These are phyloP conservation scores for Manis javanica DNA, from an alignment of 2,797 vertebrate genomes.

Conservation along the genomic window DNA sequence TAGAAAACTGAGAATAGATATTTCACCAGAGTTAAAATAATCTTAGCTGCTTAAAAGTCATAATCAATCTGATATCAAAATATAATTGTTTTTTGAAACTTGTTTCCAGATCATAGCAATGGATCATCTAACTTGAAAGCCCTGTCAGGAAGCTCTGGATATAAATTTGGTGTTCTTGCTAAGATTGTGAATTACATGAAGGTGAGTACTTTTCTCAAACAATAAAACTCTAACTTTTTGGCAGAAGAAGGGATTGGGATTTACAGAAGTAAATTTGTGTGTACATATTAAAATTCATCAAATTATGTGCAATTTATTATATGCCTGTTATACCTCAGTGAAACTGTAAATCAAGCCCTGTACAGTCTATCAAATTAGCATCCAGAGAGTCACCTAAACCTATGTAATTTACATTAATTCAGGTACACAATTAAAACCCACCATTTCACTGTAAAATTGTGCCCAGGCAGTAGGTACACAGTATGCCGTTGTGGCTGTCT, in stretches of 20 bases:
- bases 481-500: neutral
- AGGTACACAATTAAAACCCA: neutral
- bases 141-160: too few relatives aligned
- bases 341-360: conserved; percentile 23
- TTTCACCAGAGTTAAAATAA: too few relatives aligned
- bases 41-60: too few relatives aligned
- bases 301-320: neutral
- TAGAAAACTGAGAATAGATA: too few relatives aligned
- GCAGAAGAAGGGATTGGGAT: neutral
- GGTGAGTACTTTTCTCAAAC: too few relatives aligned
- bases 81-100: too few relatives aligned
- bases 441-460: neutral
- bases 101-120: too few relatives aligned
- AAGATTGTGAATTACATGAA: too few relatives aligned
- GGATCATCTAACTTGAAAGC: too few relatives aligned
- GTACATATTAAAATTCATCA: conserved; percentile 9
- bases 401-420: conserved; percentile 17
- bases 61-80: too few relatives aligned
- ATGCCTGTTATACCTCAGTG: neutral
- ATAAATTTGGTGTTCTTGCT: too few relatives aligned
- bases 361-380: neutral
- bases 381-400: neutral
- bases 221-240: neutral
- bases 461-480: neutral
- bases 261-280: conserved; percentile 53